Evolutionary conservation across 2,797 vertebrate genomes (phyloP), one percentile per base, ranked within the genome.

Genomic region (Chromis chromis): DNA sequence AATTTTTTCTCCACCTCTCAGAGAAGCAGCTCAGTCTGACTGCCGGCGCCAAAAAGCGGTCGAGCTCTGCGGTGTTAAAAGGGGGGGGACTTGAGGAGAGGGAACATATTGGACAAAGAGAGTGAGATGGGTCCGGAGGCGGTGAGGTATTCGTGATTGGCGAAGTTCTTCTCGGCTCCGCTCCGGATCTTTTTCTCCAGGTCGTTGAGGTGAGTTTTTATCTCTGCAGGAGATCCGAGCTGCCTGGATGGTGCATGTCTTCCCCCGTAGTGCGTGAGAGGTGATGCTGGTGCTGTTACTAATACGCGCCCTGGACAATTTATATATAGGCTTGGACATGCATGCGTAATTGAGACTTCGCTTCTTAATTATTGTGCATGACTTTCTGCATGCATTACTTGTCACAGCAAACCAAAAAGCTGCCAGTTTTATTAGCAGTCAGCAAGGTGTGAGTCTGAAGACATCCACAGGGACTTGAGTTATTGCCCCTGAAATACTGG

Each of bases 171-270:
- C 25, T 25, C 76, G 72, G 76, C 86, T 90, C 74, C 78, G 62
- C 85, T 86, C 33, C 81, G 78, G 84, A 87, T 90, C 88, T 88
- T 81, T 54, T 85, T 83, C 81, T 83, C 79, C 86, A 79, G 87
- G 86, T 90, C 86, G 75, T 53, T 82, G 71, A 92, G 91, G 93
- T 94, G 90, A 94, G 93, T 93, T 89, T 25, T 79, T 68, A 67
- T 74, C 74, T 65, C 75, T 75, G 81, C 78, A 66, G 82, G 76
- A 65, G 48, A 65, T 1, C 4, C 39, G 21, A 58, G 74, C 73
- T 75, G 55, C 40, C 63, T 13, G 65, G 57, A 61, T 42, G 59
- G 39, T 76, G 83, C 77, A 78, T 69, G 60, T 33, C 25, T 64
- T 48, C 27, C 44, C 3, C 50, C 4, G 28, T 25, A 25, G 70